A percentile compares a stretch with the other conserved stretches of the same genome.
Evolutionary conservation across 2,888 invertebrate species (phyloP).

Genomic region (Caenorhabditis afra): DNA sequence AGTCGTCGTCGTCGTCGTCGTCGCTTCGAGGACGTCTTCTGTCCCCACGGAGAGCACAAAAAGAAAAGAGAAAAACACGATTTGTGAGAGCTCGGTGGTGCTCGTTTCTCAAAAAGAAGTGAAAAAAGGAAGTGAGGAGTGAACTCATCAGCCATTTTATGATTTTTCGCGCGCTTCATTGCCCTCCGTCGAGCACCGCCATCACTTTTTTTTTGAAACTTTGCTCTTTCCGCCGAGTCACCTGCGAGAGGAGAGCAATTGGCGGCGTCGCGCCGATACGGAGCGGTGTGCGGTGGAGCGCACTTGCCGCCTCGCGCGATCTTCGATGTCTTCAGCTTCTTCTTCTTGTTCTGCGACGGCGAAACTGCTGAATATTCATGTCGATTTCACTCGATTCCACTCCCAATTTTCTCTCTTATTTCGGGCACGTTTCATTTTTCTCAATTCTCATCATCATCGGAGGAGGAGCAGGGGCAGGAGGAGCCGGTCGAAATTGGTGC

Average conservation of each 20-base stretch:
- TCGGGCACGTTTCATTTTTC: conserved; percentile 4
- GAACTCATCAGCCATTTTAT: conserved; percentile 1
- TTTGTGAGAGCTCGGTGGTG: no score
- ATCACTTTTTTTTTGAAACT: background rate
- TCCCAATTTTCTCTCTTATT: no score
- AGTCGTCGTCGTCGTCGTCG: background rate
- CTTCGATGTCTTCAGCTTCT: conserved; percentile 14
- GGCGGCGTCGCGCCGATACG: no score
- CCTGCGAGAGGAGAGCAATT: background rate
- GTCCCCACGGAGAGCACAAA: conserved; percentile 4
- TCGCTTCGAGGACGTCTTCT: conserved; percentile 21
- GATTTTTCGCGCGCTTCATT: conserved; percentile 8
- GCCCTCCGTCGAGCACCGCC: background rate
- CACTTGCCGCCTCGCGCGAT: background rate
- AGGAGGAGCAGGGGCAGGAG: no score
- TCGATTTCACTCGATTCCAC: conserved; percentile 17
- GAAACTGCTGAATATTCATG: conserved; percentile 47
- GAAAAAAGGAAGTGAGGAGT: background rate
- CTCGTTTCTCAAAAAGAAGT: background rate
- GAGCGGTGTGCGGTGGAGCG: no score
- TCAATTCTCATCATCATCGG: conserved; percentile 3
- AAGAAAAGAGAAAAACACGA: conserved; percentile 9
- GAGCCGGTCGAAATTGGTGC: no score
- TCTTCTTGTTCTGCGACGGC: no score
- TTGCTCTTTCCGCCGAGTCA: background rate